phyloP scores from a whole-genome alignment of 2,797 vertebrate species.

The Lindbergichthys nudifrons region DNA sequence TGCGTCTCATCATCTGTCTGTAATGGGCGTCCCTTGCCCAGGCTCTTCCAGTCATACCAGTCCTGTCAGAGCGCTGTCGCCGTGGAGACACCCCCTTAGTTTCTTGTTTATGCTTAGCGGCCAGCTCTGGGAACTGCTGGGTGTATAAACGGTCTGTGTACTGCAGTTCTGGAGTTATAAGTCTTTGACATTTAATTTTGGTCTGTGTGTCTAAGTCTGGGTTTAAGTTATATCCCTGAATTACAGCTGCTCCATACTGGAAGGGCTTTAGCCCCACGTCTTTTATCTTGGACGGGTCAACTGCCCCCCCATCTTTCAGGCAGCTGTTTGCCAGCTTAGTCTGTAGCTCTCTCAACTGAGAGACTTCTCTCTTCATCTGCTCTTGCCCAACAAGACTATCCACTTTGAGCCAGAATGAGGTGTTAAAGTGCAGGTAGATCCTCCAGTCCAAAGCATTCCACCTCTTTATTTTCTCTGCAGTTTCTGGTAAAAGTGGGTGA shows the following conservation, averaged over 20 bases:
- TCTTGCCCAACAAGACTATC: conserved; percentile 72
- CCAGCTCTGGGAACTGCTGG: conserved; percentile 82
- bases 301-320: conserved; percentile 76
- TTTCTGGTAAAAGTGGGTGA: conserved; percentile 58
- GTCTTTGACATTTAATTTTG: conserved; percentile 76
- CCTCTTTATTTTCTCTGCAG: conserved; percentile 71
- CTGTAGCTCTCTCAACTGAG: conserved; percentile 72
- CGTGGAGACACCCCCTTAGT: conserved; percentile 6
- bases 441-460: conserved; percentile 91
- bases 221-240: conserved; percentile 90
- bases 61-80: conserved; percentile 4
- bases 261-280: conserved; percentile 83
- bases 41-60: background rate
- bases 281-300: conserved; percentile 72
- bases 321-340: conserved; percentile 81
- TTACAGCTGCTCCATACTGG: conserved; percentile 86
- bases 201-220: conserved; percentile 70
- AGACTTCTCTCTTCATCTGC: conserved; percentile 82
- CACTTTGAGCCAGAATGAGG: conserved; percentile 87
- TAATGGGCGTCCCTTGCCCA: conserved; percentile 13
- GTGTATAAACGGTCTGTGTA: conserved; percentile 82
- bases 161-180: conserved; percentile 89
- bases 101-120: conserved; percentile 28
- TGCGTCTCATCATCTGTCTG: conserved; percentile 14
- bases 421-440: conserved; percentile 90